Base-by-base conservation (phyloP, 2,797 vertebrate species). In the Bovichtus diacanthus region DNA sequence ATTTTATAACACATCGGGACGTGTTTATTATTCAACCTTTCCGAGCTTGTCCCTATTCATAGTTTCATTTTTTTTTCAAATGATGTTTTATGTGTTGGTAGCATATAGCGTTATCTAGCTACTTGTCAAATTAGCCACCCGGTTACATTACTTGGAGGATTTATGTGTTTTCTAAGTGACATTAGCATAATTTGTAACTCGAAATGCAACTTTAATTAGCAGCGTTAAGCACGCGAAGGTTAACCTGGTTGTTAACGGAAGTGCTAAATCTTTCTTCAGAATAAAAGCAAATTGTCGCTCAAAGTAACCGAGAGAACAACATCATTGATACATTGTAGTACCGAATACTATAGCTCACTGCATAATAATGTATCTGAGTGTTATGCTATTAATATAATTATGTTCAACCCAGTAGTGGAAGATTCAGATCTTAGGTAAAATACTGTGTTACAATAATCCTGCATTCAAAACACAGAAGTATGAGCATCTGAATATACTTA, bases 271-370 rank as follows among this genome's bases (percentile, higher is more conserved):
- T 3, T 3, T 34, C 27, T 66, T 70, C 75, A 63, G 7, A 66
- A 74, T 66, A 82, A 82, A 74, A 9, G 21, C 5, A 19, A 0
- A 6, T 25, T 11, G 9, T 47, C 10, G 27, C 23, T 38, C n/a
- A 23, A 50, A 31, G n/a, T n/a, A 23, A 23, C 19, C 23, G 8
- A 0, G 9, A 6, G 27, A 9, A 5, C 1, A n/a, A n/a, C n/a
- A n/a, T n/a, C n/a, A n/a, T n/a, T n/a, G n/a, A n/a, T n/a, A n/a
- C n/a, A n/a, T n/a, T n/a, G n/a, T n/a, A n/a, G n/a, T n/a, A n/a
- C n/a, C n/a, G n/a, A n/a, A n/a, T n/a, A n/a, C 21, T 29, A 5
- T 10, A 46, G 9, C 2, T 47, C 0, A 29, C 7, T 36, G 15
- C 2, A 25, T 43, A 11, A 1, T 13, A 12, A 12, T 10, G 2